Evolutionary conservation across 1,140 invertebrate species (phyloP), one percentile per base, ranked within the genome.

Genomic region (Linepithema humile): DNA sequence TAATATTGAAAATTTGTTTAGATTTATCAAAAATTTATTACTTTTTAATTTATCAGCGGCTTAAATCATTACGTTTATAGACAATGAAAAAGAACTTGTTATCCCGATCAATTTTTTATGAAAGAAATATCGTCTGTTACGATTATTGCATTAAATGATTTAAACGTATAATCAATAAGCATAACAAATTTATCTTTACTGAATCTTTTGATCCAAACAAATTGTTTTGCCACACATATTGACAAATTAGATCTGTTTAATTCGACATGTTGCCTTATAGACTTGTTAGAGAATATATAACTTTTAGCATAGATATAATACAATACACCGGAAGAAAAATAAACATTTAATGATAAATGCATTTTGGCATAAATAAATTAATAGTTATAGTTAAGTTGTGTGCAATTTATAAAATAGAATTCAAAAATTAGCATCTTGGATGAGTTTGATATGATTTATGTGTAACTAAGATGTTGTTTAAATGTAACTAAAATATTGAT

Each of bases 311-410:
- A 65, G 9, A 29, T 9, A 23, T n/a, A 38, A 45, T 45, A 32
- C 17, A 32, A 32, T 17, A 35, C 17, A 17, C 55, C n/a, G 9
- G 26, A 20, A 73, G 32, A 38, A 40, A 40, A 23, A 1, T 3
- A 7, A 6, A 75, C n/a, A 48, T 64, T 64, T 65, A 50, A 77
- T 0, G 4, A 35, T 77, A 50, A 4, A 26, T 64, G 73, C 59
- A 65, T 77, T 77, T 77, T 65, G 20, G 2, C 35, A 48, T 32
- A 64, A 32, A 32, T 23, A 45, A 45, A 48, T 75, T 15, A 75
- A 32, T 0, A 15, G 20, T 67, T n/a, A n/a, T n/a, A n/a, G n/a
- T n/a, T n/a, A n/a, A 67, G 5, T 64, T 48, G 12, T 75, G n/a
- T 60, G 60, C 29, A 74, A 32, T 60, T 60, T 10, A 15, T 40